Conservation (phyloP, 1,140 invertebrate genomes). For the Philotrypesis tridentata region DNA sequence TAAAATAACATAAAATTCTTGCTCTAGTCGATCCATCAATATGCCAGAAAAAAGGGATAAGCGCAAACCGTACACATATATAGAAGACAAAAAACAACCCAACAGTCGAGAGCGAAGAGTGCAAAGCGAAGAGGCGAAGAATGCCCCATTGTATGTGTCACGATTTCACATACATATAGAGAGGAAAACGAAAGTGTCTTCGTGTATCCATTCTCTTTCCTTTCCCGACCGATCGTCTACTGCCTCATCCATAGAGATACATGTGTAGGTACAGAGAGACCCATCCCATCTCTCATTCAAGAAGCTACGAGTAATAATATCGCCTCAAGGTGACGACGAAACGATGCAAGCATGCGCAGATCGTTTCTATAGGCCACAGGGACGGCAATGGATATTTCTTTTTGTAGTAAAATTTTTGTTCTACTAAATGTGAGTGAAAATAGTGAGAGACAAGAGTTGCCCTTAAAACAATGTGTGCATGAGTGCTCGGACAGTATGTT, state of each 20-base stretch:
- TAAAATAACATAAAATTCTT: constrained; percentile 29
- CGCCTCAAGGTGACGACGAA: constrained; percentile 41
- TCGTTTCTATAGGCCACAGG: constrained; percentile 4
- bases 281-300: constrained; percentile 26
- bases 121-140: constrained; percentile 8
- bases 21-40: constrained; percentile 22
- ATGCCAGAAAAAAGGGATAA: neutral
- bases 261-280: neutral
- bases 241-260: neutral
- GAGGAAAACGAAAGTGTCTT: constrained; percentile 44
- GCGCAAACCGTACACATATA: neutral
- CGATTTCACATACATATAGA: constrained; percentile 23
- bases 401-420: neutral
- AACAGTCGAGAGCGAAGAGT: constrained; percentile 11
- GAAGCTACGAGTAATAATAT: constrained; percentile 18
- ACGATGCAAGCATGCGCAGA: constrained; percentile 4
- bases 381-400: constrained; percentile 1
- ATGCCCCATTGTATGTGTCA: constrained; percentile 37
- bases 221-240: constrained; percentile 16
- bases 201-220: constrained; percentile 40
- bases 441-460: constrained; percentile 1
- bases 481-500: neutral
- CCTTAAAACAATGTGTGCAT: neutral
- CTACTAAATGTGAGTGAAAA: neutral
- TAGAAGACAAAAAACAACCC: constrained; percentile 15